Percentiles rank a stretch among this genome's conserved stretches.
phyloP scores from a whole-genome alignment of 2,797 vertebrate species.

The Menidia menidia region DNA sequence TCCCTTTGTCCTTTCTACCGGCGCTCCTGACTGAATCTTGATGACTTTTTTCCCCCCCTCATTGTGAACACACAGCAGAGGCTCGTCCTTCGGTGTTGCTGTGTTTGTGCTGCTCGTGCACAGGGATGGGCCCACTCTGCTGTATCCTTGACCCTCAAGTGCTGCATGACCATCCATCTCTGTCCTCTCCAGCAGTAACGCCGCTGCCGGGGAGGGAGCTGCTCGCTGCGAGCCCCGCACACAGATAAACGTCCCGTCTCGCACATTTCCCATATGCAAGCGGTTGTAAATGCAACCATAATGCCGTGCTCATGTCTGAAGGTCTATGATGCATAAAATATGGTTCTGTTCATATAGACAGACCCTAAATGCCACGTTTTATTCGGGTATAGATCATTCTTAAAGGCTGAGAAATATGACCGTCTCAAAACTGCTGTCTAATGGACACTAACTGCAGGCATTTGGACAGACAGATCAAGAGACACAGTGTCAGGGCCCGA shows the following conservation, averaged over 20 bases:
- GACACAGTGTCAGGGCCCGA: conserved; percentile 18
- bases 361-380: conserved; percentile 2
- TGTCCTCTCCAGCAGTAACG: conserved; percentile 25
- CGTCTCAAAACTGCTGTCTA: conserved; percentile 21
- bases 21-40: neutral
- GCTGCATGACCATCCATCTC: conserved; percentile 49
- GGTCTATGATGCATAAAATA: conserved; percentile 10
- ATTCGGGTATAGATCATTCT: conserved; percentile 1
- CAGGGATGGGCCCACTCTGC: conserved; percentile 20
- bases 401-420: neutral
- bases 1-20: neutral
- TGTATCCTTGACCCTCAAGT: conserved; percentile 44
- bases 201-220: conserved; percentile 31
- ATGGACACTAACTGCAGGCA: conserved; percentile 24
- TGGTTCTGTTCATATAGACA: neutral
- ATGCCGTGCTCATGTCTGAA: neutral
- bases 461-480: conserved; percentile 27
- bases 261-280: neutral
- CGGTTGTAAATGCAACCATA: neutral
- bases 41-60: neutral
- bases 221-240: neutral
- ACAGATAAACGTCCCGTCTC: neutral
- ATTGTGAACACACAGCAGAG: neutral
- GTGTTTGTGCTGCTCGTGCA: conserved; percentile 18
- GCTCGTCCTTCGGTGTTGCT: conserved; percentile 11